These are phyloP conservation scores for Halisarca cf. caerulea DNA, from an alignment of 37 sponge, comb jelly and placozoan genomes.

Conservation along the genomic window DNA sequence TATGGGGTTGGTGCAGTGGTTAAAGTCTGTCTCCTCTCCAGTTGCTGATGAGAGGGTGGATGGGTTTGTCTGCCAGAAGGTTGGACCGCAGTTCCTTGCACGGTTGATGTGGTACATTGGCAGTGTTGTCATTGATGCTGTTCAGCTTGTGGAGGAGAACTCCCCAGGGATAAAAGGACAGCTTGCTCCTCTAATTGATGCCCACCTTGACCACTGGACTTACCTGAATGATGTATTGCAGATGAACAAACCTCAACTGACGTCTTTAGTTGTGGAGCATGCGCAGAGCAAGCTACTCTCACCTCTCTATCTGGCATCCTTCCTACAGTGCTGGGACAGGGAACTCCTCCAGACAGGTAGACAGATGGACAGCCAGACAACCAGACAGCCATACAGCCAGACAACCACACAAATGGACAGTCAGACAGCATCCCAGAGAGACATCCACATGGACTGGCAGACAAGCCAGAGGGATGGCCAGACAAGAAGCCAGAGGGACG, in stretches of 20 bases:
- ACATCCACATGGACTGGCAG: too few species aligned
- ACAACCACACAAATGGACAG: too few species aligned
- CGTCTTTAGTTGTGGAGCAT: conserved; percentile 68
- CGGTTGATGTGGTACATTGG: conserved; percentile 24
- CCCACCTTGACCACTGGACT: conserved; percentile 94
- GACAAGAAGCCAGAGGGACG: too few species aligned
- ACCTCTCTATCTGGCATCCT: conserved; percentile 85
- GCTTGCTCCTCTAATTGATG: conserved; percentile 84
- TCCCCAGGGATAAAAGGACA: not conserved
- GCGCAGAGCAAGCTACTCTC: conserved; percentile 84
- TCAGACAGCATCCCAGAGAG: too few species aligned
- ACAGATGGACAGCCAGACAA: too few species aligned
- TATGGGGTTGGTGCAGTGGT: too few species aligned
- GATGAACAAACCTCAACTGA: conserved; percentile 64
- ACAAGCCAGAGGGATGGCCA: too few species aligned
- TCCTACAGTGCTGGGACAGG: conserved; percentile 5
- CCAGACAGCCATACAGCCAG: too few species aligned
- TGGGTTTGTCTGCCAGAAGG: not conserved
- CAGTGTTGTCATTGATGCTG: conserved; percentile 18
- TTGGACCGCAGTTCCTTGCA: not conserved
- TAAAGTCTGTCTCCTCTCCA: not conserved
- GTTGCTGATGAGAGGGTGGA: not conserved
- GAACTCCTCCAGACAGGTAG: not conserved
- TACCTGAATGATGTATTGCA: conserved; percentile 92
- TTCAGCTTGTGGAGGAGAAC: not conserved